Evolutionary conservation across 2,797 vertebrate genomes (phyloP), one percentile per base, ranked within the genome.

Genomic region (Mormyrus hasselquistii): DNA sequence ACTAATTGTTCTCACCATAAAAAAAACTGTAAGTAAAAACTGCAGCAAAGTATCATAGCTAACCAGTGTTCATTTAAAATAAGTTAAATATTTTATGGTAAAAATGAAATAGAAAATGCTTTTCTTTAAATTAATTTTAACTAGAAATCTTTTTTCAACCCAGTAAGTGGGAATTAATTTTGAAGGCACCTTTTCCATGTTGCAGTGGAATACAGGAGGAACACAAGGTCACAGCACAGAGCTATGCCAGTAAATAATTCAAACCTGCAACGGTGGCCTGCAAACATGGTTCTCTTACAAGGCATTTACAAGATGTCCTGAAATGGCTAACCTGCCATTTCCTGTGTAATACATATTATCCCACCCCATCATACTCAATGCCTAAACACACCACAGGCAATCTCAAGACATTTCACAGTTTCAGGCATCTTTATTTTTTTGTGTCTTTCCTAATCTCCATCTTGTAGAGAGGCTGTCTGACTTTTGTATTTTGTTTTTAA

Each of bases 381-480:
- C 49, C 49, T 47, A 50, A 49, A 85, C n/a, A 25, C 82, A 25
- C 44, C 49, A 85, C 44, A 52, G 82, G 22, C 44, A 73, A 73
- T 49, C 19, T 10, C 49, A 49, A 85, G 22, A 85, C 22, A 85
- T 85, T 49, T 49, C 41, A 14, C 41, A 2, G 8, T 84, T 50
- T 85, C 22, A 85, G 82, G 50, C 22, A 29, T 85, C 44, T 49
- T 52, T 47, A 52, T 47, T 44, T 25, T 79, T 82, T 9, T 79
- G 14, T 44, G 73, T 82, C 41, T 85, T 52, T 85, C 16, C 82
- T 85, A 85, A 85, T 52, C 82, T 52, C 82, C 82, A 5, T 85
- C 82, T 4, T 52, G 47, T 19, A 52, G 10, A 50, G 82, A 62
- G 85, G 4, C 52, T 34, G 0, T 41, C 50, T 73, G 69, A 29